phyloP scores from a whole-genome alignment of 2,888 invertebrate species.

The Yponomeuta plumbellus region DNA sequence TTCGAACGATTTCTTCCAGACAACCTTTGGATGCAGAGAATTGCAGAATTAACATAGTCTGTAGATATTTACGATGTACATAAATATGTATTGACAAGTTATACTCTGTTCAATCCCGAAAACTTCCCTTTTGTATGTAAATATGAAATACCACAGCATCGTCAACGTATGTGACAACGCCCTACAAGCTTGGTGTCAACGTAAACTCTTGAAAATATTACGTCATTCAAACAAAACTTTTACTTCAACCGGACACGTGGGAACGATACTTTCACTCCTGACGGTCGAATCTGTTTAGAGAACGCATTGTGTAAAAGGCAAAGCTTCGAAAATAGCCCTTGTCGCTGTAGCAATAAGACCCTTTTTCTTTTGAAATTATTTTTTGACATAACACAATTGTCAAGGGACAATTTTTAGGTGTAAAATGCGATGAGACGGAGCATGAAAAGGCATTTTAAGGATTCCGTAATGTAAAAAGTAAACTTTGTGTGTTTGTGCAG shows the following conservation, averaged over 20 bases:
- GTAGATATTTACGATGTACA: too few species aligned
- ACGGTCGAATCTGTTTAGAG: conserved; percentile 18
- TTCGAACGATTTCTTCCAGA: too few species aligned
- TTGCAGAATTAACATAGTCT: too few species aligned
- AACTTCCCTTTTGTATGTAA: too few species aligned
- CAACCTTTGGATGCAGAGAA: too few species aligned
- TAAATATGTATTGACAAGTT: too few species aligned
- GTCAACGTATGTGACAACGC: conserved; percentile 10
- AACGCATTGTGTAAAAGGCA: neutral
- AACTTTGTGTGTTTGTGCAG: neutral
- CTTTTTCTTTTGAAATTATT: neutral
- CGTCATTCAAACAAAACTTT: conserved; percentile 63
- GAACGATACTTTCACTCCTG: conserved; percentile 66
- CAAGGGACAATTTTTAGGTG: neutral
- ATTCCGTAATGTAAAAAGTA: neutral
- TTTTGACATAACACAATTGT: neutral
- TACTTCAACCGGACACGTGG: conserved; percentile 63
- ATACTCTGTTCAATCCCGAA: too few species aligned
- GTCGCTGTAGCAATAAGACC: neutral
- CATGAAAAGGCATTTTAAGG: neutral
- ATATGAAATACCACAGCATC: too few species aligned
- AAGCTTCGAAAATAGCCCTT: neutral
- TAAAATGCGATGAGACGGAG: conserved; percentile 1
- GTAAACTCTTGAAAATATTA: conserved; percentile 51
- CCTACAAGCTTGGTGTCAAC: conserved; percentile 25